Conservation (phyloP, 2,113 vertebrate species). For the Rhabdornis inornatus region DNA sequence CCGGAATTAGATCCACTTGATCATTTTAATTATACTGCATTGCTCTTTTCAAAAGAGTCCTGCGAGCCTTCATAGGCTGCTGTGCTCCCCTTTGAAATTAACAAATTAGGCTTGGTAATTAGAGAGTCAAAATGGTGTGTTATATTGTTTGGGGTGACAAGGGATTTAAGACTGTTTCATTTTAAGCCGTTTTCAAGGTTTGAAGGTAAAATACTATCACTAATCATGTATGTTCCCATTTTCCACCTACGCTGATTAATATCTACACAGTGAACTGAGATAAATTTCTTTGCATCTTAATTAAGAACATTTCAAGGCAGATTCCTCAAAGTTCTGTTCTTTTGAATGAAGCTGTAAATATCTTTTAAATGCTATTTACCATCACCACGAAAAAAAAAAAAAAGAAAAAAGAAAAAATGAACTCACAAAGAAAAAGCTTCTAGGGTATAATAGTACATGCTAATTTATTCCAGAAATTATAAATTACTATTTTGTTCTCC, state of each 20-base stretch:
- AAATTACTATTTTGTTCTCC: slow-evolving; percentile 23
- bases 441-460: neutral
- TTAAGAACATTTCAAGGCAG: slow-evolving; percentile 47
- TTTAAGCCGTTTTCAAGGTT: slow-evolving; percentile 30
- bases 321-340: slow-evolving; percentile 39
- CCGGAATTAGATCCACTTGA: slow-evolving; percentile 62
- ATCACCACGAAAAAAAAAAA: neutral
- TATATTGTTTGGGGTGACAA: slow-evolving; percentile 52
- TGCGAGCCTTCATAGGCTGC: slow-evolving; percentile 50
- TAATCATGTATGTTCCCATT: slow-evolving; percentile 44
- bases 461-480: slow-evolving; percentile 36
- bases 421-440: neutral
- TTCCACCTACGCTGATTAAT: slow-evolving; percentile 44
- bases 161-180: slow-evolving; percentile 41
- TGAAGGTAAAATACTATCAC: slow-evolving; percentile 51
- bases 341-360: slow-evolving; percentile 20
- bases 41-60: slow-evolving; percentile 55
- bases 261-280: neutral
- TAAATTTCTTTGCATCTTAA: slow-evolving; percentile 49
- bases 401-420: neutral
- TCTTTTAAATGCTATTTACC: slow-evolving; percentile 31
- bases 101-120: slow-evolving; percentile 62
- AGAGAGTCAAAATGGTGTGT: slow-evolving; percentile 56
- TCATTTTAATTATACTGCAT: slow-evolving; percentile 63
- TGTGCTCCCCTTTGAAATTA: slow-evolving; percentile 62